Base-by-base conservation (phyloP, 1,140 invertebrate species). In the Saccostrea cuccullata region DNA sequence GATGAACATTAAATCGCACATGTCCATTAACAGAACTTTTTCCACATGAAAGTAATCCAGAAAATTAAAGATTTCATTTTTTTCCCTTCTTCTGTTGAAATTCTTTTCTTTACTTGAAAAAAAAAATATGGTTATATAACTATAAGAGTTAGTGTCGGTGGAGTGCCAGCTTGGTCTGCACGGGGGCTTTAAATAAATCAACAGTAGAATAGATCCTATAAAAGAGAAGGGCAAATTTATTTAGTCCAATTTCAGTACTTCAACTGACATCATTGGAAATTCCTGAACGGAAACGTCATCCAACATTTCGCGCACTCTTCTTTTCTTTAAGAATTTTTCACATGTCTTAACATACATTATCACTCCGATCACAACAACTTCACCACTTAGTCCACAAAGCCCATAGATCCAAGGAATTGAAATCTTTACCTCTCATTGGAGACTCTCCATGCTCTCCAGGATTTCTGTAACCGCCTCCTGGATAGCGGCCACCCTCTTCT, bases 171-270 rank as follows among this genome's bases (percentile, higher is more conserved):
- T 36, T 36, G 30, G 30, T 36, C 30, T 36, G 30, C 30, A 60
- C 4, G 13, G 58, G 58, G 58, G 12, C 58, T 64, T 64, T 64
- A 64, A 64, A 64, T 64, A 82, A 82, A 82, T 26, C 36, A 26
- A 30, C 73, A 82, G 73, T 82, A 82, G 15, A 82, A 82, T 82
- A 20, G 23, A 82, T 82, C 73, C 73, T 82, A 82, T 82, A 82
- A 82, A 82, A 40, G 36, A 82, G 17, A 82, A 82, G 36, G 73
- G 23, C 23, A 26, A 11, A 82, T 64, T 64, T 30, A 82, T 26
- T 82, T 82, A 82, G 36, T 82, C 73, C 73, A 82, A 40, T 82
- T 82, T 82, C 23, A 30, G 73, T 40, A 82, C 73, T 30, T 26
- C 36, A 82, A 82, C 73, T 64, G 58, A 64, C 58, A 64, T 64